A percentile compares a stretch with the other conserved stretches of the same genome.
phyloP scores from a whole-genome alignment of 2,113 vertebrate species.

The Oriolus oriolus region DNA sequence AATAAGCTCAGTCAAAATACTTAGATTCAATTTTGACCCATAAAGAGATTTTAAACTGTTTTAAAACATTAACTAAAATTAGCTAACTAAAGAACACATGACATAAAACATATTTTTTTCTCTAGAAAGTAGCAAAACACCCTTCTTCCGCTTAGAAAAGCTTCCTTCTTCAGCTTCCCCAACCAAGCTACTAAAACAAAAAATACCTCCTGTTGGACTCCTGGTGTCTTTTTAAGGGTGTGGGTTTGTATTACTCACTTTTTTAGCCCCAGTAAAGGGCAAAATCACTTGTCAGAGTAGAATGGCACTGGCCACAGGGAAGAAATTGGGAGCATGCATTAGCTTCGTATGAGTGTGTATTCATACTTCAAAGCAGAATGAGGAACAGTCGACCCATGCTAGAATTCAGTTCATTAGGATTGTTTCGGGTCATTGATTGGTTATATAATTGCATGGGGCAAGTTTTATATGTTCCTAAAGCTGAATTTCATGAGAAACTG shows the following conservation, averaged over 20 bases:
- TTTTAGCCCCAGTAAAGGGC: not conserved
- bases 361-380: not conserved
- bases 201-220: rapidly evolving
- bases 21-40: not conserved
- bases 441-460: not conserved
- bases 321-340: not conserved
- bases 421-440: not conserved
- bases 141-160: not conserved
- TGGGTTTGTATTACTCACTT: not conserved
- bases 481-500: not conserved
- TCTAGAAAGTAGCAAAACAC: not conserved
- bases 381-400: not conserved
- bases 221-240: not conserved
- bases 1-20: not conserved
- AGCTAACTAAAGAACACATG: not conserved
- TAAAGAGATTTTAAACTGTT: not conserved
- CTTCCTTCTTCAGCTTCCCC: not conserved
- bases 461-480: not conserved
- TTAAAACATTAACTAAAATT: not conserved
- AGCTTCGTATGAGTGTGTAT: not conserved
- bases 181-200: not conserved
- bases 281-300: not conserved
- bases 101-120: not conserved
- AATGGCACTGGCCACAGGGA: not conserved
- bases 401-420: not conserved